Base-by-base conservation (phyloP, 1,140 invertebrate species). In the Mycetomoellerius zeteki region DNA sequence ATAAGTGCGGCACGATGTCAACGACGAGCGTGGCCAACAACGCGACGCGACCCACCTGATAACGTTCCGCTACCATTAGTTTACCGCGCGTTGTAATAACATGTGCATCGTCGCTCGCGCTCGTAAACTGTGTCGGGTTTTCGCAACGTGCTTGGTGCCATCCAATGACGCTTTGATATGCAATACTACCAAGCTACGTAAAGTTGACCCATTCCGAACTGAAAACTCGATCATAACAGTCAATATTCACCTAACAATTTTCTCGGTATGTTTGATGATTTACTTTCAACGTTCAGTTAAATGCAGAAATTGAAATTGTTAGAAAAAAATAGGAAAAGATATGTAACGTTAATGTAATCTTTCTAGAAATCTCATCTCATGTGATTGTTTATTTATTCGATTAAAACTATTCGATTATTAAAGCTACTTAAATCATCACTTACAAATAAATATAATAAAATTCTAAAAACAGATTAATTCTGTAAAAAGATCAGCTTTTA, bases 1-100 rank as follows among this genome's bases (percentile, higher is more conserved):
- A 84, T 75, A 87, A 87, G 80, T 75, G 67, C 80, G 80, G 33
- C 80, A 27, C 56, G 50, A 76, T 84, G 75, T 75, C 87, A 82
- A 76, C 75, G 47, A 62, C 56, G 77, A 52, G 14, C 75, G 47
- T 69, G 47, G 86, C 71, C 78, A n/a, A 72, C 78, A 82, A 30
- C 33, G 65, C 65, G 64, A 52, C 62, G 12, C 33, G 33, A 12
- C 19, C 62, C 64, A 82, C 37, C 30, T 78, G 86, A 89, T 80
- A 77, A 69, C 73, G 50, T 64, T 56, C 33, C 85, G 77, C 62
- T 50, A 27, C 54, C 78, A 87, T 87, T 89, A 84, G 73, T 85
- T 85, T 84, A 80, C 62, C 71, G 69, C 62, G 37, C 33, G 65
- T 54, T 82, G 60, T 65, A 86, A 82, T 82, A 82, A 72, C 43